phyloP scores from a whole-genome alignment of 2,888 invertebrate genomes.

The Drosophila mercatorum region DNA sequence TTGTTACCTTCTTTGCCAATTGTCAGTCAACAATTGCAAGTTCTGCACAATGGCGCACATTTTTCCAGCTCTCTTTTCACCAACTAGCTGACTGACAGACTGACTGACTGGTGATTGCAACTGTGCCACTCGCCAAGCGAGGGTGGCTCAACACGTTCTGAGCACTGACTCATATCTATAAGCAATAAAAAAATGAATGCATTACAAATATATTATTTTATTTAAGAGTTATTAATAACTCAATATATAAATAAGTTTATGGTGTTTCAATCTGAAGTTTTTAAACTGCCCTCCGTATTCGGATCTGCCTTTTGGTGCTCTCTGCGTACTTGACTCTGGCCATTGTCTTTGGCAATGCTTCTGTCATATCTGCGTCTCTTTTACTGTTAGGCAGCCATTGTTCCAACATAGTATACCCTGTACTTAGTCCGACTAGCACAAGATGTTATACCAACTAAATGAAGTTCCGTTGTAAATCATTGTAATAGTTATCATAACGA shows the following conservation, averaged over 20 bases:
- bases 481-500: not conserved
- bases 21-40: slow-evolving; percentile 76
- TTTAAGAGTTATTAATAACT: too few species aligned
- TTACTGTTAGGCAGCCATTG: slow-evolving; percentile 66
- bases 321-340: slow-evolving; percentile 61
- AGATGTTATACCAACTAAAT: not conserved
- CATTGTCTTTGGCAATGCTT: slow-evolving; percentile 68
- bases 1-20: slow-evolving; percentile 72
- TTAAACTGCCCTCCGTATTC: slow-evolving; percentile 28
- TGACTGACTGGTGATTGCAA: slow-evolving; percentile 52
- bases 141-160: slow-evolving; percentile 17
- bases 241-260: too few species aligned
- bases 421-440: slow-evolving; percentile 3
- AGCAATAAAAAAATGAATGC: too few species aligned
- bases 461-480: not conserved
- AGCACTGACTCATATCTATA: too few species aligned
- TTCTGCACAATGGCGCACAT: slow-evolving; percentile 70
- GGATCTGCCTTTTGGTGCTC: slow-evolving; percentile 38
- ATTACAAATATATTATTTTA: too few species aligned
- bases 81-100: slow-evolving; percentile 49
- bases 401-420: slow-evolving; percentile 61
- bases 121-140: slow-evolving; percentile 64
- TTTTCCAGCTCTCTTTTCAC: slow-evolving; percentile 67
- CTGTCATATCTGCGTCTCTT: slow-evolving; percentile 54
- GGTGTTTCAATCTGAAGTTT: not conserved